Evolutionary conservation across 2,797 vertebrate species (phyloP).

Genomic region (Galago senegalensis): DNA sequence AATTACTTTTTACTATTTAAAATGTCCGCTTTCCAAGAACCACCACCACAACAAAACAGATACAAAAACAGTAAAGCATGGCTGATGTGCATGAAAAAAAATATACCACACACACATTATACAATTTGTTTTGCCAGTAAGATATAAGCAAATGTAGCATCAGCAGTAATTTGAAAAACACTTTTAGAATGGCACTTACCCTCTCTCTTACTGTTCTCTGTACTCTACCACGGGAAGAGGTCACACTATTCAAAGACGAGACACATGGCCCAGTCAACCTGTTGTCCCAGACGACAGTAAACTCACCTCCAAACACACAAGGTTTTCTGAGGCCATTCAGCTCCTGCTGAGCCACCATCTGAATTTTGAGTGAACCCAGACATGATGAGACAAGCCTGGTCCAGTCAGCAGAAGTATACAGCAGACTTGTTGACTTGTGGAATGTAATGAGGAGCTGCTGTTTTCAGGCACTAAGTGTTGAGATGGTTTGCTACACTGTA

Average conservation of each 20-base stretch:
- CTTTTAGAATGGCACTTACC: background rate
- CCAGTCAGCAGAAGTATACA: background rate
- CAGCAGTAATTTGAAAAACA: background rate
- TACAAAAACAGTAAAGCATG: background rate
- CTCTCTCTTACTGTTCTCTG: background rate
- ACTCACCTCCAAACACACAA: background rate
- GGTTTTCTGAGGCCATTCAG: background rate
- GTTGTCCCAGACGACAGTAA: background rate
- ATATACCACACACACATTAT: no score
- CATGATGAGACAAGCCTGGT: background rate
- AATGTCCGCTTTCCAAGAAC: background rate
- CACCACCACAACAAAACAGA: background rate
- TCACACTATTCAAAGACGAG: background rate
- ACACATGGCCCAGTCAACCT: background rate
- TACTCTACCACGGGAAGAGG: background rate
- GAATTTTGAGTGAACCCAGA: background rate
- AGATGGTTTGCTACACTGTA: background rate
- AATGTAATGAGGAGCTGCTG: background rate
- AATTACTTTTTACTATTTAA: background rate
- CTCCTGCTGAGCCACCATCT: background rate
- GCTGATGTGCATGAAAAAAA: no score
- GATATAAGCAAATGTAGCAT: background rate
- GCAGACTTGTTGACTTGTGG: background rate
- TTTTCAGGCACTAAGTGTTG: background rate
- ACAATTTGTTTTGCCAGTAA: background rate